Evolutionary conservation across 53 echinoderm and acorn worm genomes (phyloP).

Genomic region (Astropecten irregularis): DNA sequence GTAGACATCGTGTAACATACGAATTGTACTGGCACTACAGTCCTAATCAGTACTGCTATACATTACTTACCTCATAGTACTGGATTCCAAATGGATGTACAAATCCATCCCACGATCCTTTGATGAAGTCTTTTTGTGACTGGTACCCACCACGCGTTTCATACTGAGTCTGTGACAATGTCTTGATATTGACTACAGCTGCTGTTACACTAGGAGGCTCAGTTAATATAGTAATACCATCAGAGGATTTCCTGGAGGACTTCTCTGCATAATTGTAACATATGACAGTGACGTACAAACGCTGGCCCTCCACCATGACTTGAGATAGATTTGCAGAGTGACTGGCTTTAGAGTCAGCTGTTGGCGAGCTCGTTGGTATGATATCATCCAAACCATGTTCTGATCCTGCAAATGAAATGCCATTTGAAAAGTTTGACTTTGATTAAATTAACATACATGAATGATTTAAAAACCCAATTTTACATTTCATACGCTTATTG

Average conservation of each 20-base stretch:
- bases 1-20: background rate
- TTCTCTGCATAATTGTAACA: constrained; percentile 42
- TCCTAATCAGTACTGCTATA: background rate
- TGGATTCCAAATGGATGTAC: constrained; percentile 38
- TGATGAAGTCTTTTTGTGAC: constrained; percentile 23
- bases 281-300: constrained; percentile 12
- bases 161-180: constrained; percentile 32
- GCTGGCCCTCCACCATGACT: background rate
- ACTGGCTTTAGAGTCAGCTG: background rate
- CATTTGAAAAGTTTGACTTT: too few relatives aligned
- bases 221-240: constrained; percentile 59
- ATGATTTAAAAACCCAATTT: too few relatives aligned
- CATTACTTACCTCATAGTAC: constrained; percentile 36
- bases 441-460: too few relatives aligned
- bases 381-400: constrained; percentile 21
- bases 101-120: constrained; percentile 50
- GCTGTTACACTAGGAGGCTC: background rate
- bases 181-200: constrained; percentile 28
- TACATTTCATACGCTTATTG: too few relatives aligned
- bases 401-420: constrained; percentile 21
- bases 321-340: background rate
- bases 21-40: background rate
- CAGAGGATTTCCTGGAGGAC: constrained; percentile 25
- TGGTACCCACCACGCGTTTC: constrained; percentile 17
- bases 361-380: background rate